Evolutionary conservation across 2,797 vertebrate genomes (phyloP).

Genomic region (Acrocephalus scirpaceus): DNA sequence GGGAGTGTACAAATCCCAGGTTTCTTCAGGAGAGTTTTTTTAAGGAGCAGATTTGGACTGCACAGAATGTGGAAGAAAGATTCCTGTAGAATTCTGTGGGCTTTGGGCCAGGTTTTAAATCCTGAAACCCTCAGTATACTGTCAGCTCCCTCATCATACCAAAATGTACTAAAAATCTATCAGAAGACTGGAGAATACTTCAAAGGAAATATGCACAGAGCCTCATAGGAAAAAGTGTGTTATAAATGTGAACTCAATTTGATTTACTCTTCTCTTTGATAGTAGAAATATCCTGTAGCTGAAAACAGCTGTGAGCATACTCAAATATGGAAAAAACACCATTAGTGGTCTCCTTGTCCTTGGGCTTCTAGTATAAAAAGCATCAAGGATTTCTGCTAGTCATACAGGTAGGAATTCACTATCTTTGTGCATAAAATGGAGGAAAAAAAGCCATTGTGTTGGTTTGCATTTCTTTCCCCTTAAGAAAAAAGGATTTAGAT

Average conservation of each 20-base stretch:
- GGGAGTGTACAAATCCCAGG: not conserved
- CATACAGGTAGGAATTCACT: not conserved
- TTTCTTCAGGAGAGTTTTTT: not conserved
- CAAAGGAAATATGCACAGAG: conserved; percentile 1
- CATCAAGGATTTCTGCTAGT: not conserved
- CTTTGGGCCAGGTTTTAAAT: not conserved
- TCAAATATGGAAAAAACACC: not conserved
- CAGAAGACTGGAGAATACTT: conserved; percentile 1
- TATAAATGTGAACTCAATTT: conserved; percentile 24
- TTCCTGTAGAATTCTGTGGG: not conserved
- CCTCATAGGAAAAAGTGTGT: not conserved
- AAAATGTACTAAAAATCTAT: conserved; percentile 8
- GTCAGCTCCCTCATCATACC: not conserved
- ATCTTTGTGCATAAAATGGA: not conserved
- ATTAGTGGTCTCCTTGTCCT: not conserved
- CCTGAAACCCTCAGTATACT: not conserved
- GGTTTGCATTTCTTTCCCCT: not conserved
- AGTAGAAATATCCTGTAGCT: not conserved
- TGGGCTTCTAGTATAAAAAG: not conserved
- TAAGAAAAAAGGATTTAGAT: not conserved
- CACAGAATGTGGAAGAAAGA: not conserved
- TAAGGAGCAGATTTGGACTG: not conserved
- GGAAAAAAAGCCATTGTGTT: not conserved
- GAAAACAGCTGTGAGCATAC: not conserved
- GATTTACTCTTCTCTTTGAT: conserved; percentile 16